Conservation (phyloP, 2,113 vertebrate species). For the Paralichthys olivaceus region DNA sequence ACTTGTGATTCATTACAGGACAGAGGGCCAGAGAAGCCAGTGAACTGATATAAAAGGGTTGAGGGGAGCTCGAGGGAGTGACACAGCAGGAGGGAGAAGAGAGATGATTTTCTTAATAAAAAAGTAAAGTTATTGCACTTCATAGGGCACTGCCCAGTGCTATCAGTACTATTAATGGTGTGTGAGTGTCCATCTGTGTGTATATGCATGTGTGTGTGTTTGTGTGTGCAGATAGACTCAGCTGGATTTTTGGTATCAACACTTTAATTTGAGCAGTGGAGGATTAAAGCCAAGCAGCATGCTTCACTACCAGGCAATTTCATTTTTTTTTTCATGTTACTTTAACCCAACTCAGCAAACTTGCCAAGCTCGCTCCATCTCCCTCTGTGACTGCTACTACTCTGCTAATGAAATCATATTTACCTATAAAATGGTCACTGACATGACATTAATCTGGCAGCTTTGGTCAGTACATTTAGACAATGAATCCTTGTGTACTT, state of each 20-base stretch:
- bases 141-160: conserved; percentile 54
- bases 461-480: conserved; percentile 62
- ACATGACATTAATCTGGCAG: conserved; percentile 59
- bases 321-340: conserved; percentile 30
- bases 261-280: conserved; percentile 72
- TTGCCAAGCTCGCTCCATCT: conserved; percentile 57
- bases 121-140: conserved; percentile 75
- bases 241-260: conserved; percentile 67
- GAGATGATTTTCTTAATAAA: conserved; percentile 81
- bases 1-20: conserved; percentile 73
- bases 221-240: conserved; percentile 18
- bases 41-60: conserved; percentile 73
- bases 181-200: conserved; percentile 7
- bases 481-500: conserved; percentile 57
- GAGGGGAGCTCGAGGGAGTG: conserved; percentile 46
- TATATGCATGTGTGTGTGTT: not conserved
- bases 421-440: conserved; percentile 60
- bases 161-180: conserved; percentile 66
- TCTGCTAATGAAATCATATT: conserved; percentile 75
- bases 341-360: conserved; percentile 59
- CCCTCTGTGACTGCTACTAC: conserved; percentile 44
- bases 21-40: conserved; percentile 53
- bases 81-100: conserved; percentile 51
- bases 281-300: conserved; percentile 69
- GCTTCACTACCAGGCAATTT: conserved; percentile 60